Evolutionary conservation across 2,113 vertebrate genomes (phyloP).

Genomic region (Plotosus lineatus): DNA sequence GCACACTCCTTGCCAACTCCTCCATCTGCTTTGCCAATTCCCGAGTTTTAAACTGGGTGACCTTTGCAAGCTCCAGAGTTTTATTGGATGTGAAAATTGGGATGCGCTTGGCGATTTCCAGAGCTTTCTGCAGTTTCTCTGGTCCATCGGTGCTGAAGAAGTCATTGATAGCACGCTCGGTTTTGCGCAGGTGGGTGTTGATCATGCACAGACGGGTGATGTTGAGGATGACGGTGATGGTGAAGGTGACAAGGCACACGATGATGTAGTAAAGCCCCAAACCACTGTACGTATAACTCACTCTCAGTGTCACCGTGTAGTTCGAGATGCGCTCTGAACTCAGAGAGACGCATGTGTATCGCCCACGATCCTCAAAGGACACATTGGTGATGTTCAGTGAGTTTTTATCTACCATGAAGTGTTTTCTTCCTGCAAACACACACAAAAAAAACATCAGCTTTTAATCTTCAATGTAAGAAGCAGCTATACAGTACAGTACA

Average conservation of each 20-base stretch:
- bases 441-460: background rate
- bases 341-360: constrained; percentile 80
- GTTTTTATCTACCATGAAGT: constrained; percentile 74
- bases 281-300: constrained; percentile 83
- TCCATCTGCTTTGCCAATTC: constrained; percentile 93
- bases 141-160: constrained; percentile 93
- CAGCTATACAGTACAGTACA: background rate
- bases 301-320: constrained; percentile 84
- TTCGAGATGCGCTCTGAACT: constrained; percentile 57
- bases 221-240: constrained; percentile 87
- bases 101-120: constrained; percentile 93
- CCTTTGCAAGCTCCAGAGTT: constrained; percentile 90
- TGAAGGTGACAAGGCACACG: constrained; percentile 88
- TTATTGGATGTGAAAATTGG: constrained; percentile 92
- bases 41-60: constrained; percentile 92
- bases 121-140: constrained; percentile 93
- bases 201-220: constrained; percentile 91
- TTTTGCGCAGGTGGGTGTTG: constrained; percentile 91
- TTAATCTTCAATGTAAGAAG: background rate
- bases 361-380: constrained; percentile 84
- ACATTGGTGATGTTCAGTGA: constrained; percentile 86
- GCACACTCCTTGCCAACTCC: constrained; percentile 90
- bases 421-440: constrained; percentile 76
- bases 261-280: constrained; percentile 89
- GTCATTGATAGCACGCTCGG: constrained; percentile 90